phyloP scores from a whole-genome alignment of 64 coral and sea anemone species.

The Montipora sp. region DNA sequence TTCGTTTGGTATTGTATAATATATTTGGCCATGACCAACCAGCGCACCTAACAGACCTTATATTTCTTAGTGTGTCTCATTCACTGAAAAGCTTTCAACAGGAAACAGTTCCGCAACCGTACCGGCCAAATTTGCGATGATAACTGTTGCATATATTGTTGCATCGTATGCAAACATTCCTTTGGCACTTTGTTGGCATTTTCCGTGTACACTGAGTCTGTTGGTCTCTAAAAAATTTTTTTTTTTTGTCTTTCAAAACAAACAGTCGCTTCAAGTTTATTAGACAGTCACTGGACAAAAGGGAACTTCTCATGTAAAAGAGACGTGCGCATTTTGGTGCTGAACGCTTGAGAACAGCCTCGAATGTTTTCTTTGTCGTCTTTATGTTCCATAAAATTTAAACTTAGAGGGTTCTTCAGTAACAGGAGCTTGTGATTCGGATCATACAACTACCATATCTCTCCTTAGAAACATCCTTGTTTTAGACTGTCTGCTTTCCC shows the following conservation, averaged over 20 bases:
- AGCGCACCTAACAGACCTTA: not conserved
- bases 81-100: not conserved
- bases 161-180: constrained; percentile 14
- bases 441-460: too few relatives aligned
- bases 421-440: too few relatives aligned
- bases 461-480: too few relatives aligned
- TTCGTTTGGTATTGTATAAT: not conserved
- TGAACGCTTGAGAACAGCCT: not conserved
- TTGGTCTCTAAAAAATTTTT: not conserved
- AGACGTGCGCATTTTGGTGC: not conserved
- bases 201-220: not conserved
- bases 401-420: too few relatives aligned
- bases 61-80: not conserved
- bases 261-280: not conserved
- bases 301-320: not conserved
- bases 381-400: too few relatives aligned
- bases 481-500: too few relatives aligned
- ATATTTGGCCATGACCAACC: not conserved
- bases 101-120: not conserved
- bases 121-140: not conserved
- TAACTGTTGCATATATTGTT: not conserved
- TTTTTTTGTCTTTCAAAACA: not conserved
- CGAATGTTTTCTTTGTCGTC: too few relatives aligned
- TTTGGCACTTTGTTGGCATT: constrained; percentile 49
- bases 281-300: not conserved